A percentile compares a stretch with the other conserved stretches of the same genome.
Evolutionary conservation across 1,140 invertebrate genomes (phyloP).

Genomic region (Temnothorax curvispinosus): DNA sequence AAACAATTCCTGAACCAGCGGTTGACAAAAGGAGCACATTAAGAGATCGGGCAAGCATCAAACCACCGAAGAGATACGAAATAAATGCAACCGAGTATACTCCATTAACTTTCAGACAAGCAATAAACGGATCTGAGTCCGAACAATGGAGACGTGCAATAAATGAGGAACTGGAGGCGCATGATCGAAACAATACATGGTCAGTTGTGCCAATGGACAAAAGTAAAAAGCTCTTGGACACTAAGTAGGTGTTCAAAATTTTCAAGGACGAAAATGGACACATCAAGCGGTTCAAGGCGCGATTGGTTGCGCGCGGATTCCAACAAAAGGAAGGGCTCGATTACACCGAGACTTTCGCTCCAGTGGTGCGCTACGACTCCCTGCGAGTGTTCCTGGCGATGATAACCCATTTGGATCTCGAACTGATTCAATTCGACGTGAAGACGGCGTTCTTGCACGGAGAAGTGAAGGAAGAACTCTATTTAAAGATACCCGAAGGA

Average conservation of each 20-base stretch:
- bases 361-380: neutral
- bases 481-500: conserved; percentile 18
- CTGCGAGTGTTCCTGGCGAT: neutral
- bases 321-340: neutral
- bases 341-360: conserved; percentile 21
- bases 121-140: conserved; percentile 57
- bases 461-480: conserved; percentile 10
- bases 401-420: conserved; percentile 29
- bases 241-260: conserved; percentile 82
- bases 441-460: conserved; percentile 80
- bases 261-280: conserved; percentile 44
- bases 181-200: conserved; percentile 71
- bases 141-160: conserved; percentile 70
- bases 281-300: conserved; percentile 38
- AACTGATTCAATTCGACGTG: conserved; percentile 74
- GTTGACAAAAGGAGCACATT: conserved; percentile 11
- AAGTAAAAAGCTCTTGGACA: conserved; percentile 74
- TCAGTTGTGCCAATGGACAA: conserved; percentile 67
- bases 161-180: conserved; percentile 66
- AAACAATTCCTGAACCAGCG: neutral
- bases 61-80: conserved; percentile 22
- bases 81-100: conserved; percentile 30
- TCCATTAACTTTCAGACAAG: conserved; percentile 62
- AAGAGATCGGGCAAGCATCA: neutral
- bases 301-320: neutral